Percentiles rank a stretch among this genome's conserved stretches.
Conservation (phyloP, 2,888 invertebrate species). For the Pyrochroa serraticornis region DNA sequence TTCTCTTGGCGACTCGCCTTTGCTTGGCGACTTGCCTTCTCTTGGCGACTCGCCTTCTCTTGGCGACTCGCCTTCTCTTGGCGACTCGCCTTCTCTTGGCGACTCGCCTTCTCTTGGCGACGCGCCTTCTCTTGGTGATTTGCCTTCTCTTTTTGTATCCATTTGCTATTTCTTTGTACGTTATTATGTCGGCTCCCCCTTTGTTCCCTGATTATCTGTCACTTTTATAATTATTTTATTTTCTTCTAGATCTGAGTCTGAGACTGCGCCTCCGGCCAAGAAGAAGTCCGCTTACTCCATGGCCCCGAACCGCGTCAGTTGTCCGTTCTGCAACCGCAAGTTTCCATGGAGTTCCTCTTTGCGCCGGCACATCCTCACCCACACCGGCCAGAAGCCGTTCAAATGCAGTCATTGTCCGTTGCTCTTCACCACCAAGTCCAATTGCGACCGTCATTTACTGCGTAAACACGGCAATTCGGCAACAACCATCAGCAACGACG, state of each 20-base stretch:
- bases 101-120: no score
- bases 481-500: slow-evolving; percentile 53
- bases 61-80: no score
- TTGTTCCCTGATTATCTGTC: no score
- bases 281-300: slow-evolving; percentile 95
- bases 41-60: no score
- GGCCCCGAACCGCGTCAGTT: slow-evolving; percentile 91
- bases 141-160: no score
- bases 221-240: slow-evolving; percentile 2
- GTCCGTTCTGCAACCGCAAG: slow-evolving; percentile 91
- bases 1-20: no score
- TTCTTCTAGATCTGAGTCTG: slow-evolving; percentile 68
- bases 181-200: no score
- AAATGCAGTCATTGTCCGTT: slow-evolving; percentile 93
- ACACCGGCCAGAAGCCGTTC: slow-evolving; percentile 96
- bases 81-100: no score
- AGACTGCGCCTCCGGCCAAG: slow-evolving; percentile 66
- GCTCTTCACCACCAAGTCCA: slow-evolving; percentile 95
- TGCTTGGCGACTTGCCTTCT: no score
- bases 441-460: slow-evolving; percentile 92
- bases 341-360: slow-evolving; percentile 97
- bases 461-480: slow-evolving; percentile 78
- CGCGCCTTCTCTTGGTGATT: no score
- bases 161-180: no score
- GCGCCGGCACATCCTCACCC: slow-evolving; percentile 92